Evolutionary conservation across 92 coral and sea anemone species (phyloP).

Genomic region (Epizoanthus fatuus): DNA sequence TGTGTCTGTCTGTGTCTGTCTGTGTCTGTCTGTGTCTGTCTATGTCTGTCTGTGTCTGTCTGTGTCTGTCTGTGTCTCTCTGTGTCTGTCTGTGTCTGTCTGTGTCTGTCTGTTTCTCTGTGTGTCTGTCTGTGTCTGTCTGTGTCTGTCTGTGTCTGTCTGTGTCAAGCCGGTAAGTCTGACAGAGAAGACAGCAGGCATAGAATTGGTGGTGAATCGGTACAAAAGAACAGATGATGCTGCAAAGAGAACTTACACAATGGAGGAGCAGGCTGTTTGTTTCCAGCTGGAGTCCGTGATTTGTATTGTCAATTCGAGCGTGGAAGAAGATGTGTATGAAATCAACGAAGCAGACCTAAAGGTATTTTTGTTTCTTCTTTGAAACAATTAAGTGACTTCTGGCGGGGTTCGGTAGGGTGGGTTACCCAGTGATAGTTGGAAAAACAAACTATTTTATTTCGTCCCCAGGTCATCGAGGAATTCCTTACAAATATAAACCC

Average conservation of each 20-base stretch:
- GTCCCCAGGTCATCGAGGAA: conserved; percentile 5
- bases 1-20: too few species aligned
- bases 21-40: too few species aligned
- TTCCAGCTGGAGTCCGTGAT: conserved; percentile 15
- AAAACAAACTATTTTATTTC: conserved; percentile 12
- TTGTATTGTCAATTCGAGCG: conserved; percentile 2
- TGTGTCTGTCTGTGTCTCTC: too few species aligned
- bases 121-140: too few species aligned
- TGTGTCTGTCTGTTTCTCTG: too few species aligned
- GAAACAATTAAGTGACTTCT: background rate
- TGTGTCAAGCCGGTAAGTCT: conserved; percentile 19
- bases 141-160: too few species aligned
- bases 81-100: too few species aligned
- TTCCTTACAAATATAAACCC: conserved; percentile 9
- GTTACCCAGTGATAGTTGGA: conserved; percentile 7
- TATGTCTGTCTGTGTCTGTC: too few species aligned
- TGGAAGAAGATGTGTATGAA: conserved; percentile 2
- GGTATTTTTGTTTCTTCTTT: conserved; percentile 3
- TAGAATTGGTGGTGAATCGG: conserved; percentile 4
- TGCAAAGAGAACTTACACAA: conserved; percentile 1
- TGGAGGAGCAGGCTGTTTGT: conserved; percentile 6
- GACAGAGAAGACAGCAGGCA: background rate
- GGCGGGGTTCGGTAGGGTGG: background rate
- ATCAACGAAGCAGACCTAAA: background rate
- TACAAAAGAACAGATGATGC: conserved; percentile 12